These are phyloP conservation scores for Prolemur simus DNA, from an alignment of 2,113 vertebrate genomes.

Conservation along the genomic window DNA sequence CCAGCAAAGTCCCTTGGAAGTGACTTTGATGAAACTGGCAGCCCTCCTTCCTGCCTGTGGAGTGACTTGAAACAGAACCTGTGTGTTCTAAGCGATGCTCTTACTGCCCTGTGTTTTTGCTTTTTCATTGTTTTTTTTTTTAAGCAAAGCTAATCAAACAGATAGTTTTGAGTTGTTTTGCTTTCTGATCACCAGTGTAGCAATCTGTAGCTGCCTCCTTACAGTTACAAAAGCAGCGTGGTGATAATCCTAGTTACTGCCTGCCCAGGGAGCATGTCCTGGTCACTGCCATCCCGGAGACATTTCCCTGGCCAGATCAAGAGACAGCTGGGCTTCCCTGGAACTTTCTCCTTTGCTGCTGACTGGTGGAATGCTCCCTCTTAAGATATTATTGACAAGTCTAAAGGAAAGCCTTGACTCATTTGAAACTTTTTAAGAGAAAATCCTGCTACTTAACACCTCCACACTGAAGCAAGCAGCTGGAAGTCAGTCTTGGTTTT, in stretches of 20 bases:
- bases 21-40: background rate
- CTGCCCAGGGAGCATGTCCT: fast-evolving
- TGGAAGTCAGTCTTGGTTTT: background rate
- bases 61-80: background rate
- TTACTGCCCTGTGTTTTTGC: background rate
- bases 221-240: background rate
- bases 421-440: conserved; percentile 8
- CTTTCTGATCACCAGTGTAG: background rate
- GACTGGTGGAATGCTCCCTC: background rate
- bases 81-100: background rate
- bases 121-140: background rate
- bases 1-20: background rate
- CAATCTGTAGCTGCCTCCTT: background rate
- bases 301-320: background rate
- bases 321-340: background rate
- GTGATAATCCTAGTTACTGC: background rate
- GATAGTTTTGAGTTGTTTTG: background rate
- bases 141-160: background rate
- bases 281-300: background rate
- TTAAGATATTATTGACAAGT: background rate
- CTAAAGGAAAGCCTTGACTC: background rate
- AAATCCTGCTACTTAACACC: background rate
- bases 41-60: background rate
- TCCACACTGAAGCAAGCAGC: background rate
- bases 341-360: background rate